Conservation (phyloP, 2,113 vertebrate species). For the Gopherus flavomarginatus region DNA sequence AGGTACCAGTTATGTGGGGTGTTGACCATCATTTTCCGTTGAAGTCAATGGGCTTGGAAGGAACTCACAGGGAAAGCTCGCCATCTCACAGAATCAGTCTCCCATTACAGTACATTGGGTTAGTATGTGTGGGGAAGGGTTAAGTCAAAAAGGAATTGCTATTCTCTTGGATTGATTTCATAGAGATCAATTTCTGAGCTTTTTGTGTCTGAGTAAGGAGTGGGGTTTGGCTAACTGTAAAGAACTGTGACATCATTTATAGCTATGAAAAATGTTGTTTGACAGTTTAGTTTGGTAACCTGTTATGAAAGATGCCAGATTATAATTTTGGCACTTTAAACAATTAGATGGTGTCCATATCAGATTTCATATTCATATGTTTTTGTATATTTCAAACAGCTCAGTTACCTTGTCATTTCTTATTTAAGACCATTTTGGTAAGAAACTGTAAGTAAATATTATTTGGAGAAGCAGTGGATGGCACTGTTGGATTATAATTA, state of each 20-base stretch:
- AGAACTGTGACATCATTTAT: slow-evolving; percentile 29
- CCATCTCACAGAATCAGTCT: neutral
- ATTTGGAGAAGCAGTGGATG: slow-evolving; percentile 76
- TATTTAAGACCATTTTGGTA: neutral
- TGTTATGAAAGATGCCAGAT: slow-evolving; percentile 30
- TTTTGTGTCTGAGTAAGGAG: slow-evolving; percentile 18
- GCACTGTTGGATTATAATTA: slow-evolving; percentile 79
- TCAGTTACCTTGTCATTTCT: neutral
- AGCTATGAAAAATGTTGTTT: slow-evolving; percentile 39
- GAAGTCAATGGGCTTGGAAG: neutral
- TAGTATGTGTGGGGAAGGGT: slow-evolving; percentile 10
- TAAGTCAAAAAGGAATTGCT: slow-evolving; percentile 2
- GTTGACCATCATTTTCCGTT: neutral
- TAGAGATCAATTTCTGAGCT: neutral
- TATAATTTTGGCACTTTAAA: neutral
- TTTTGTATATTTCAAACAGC: neutral
- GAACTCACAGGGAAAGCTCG: neutral
- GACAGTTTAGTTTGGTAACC: slow-evolving; percentile 48
- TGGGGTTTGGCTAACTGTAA: slow-evolving; percentile 28
- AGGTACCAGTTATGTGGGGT: neutral
- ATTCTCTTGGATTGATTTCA: slow-evolving; percentile 49
- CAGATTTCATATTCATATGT: neutral
- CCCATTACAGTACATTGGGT: neutral
- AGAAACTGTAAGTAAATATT: slow-evolving; percentile 55
- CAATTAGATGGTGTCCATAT: neutral